Evolutionary conservation across 1,140 invertebrate genomes (phyloP), one percentile per base, ranked within the genome.

Genomic region (Ceratosolen solmsi): DNA sequence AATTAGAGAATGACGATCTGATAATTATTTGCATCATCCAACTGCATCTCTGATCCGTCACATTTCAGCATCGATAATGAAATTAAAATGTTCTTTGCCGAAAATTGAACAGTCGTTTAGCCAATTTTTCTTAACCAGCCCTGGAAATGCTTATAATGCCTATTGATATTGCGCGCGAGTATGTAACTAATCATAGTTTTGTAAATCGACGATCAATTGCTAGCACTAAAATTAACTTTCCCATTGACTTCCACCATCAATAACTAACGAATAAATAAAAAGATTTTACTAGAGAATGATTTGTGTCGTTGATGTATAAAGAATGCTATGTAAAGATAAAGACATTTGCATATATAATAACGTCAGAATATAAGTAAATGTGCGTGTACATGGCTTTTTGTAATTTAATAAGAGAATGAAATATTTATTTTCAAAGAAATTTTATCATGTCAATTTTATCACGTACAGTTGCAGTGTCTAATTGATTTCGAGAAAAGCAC

Each of bases 321-420:
- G 75, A 82, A 78, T 77, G 75, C 75, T 78, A 51, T 82, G 70
- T 82, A 82, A 82, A 82, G 76, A 82, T 82, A 76, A 82, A 82
- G 76, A 79, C 71, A 83, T 83, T 82, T 82, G 30, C 81, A 82
- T 82, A 78, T 73, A 49, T 60, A 78, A 82, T 78, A 49, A 60
- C 1, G 56, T 63, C 51, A 60, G 36, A 78, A 36, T 54, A 7
- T n/a, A 63, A 72, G 76, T 82, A 46, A 49, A 82, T 60, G 9
- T 20, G 65, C n/a, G n/a, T 56, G 20, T 30, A 60, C 20, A n/a
- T 60, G 33, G 63, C 27, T 76, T 13, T 49, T 77, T 49, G 25
- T 81, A 27, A 77, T 82, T 77, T 36, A 49, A 20, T 51, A 41
- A 49, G 33, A 76, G 36, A 46, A 30, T 60, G 11, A 68, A 82